Base-by-base conservation (phyloP, 1,140 invertebrate species). In the Pseudomyrmex dendroicus region DNA sequence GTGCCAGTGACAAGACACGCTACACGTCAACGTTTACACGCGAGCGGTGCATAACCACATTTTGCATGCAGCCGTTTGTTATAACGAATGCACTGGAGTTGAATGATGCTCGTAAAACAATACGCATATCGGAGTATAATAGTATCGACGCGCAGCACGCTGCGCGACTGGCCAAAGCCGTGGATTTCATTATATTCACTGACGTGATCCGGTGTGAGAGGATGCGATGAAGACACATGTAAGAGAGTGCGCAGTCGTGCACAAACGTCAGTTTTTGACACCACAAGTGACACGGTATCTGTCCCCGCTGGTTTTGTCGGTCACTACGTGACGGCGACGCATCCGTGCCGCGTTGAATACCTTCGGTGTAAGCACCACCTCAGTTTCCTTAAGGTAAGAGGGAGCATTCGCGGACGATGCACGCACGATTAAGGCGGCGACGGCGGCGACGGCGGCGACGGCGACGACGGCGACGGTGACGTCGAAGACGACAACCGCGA, bases 391-490 rank as follows among this genome's bases (percentile, higher is more conserved):
- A 17, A 35, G 35, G 4, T 22, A 25, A 46, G 44, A 22, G 35
- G 0, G 52, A 68, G 25, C 63, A 80, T 70, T 80, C 76, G 76
- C 64, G 76, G 50, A 82, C 1, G 61, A 35, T 50, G 63, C 84
- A 54, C 84, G 67, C 78, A 73, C 62, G 76, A 74, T 74, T 63
- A 74, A 63, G 57, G 48, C 10, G 77, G 44, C 56, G 50, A 25
- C 17, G 68, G 12, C 54, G 64, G 15, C 63, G 74, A 67, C 73
- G 67, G 48, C 54, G 64, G 10, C 63, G 74, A 67, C 73, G 67
- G 48, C 13, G 46, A 57, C 70, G 70, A 35, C 54, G 62, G 9
- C 12, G 54, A 61, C 25, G 78, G 17, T 25, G 44, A 52, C 15
- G 52, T 52, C 10, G 52, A 48, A 70, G 76, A 64, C 76, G 72